These are phyloP conservation scores for Cygnus atratus DNA, from an alignment of 2,113 vertebrate species.

Conservation along the genomic window DNA sequence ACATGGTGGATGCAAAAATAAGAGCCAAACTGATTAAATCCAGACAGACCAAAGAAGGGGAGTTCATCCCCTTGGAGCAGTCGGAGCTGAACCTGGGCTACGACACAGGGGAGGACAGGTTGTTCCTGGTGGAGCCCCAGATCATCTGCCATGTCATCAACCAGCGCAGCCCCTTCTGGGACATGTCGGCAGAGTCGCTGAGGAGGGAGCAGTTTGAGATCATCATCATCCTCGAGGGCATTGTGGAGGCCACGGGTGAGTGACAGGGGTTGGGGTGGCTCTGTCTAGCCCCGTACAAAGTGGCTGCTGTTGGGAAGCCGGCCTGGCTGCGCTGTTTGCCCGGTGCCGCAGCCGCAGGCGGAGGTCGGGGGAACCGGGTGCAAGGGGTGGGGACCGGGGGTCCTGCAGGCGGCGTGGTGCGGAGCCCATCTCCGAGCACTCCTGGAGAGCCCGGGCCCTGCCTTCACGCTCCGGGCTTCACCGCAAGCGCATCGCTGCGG, in stretches of 20 bases:
- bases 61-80: constrained; percentile 87
- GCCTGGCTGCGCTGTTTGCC: neutral
- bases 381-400: no score
- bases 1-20: constrained; percentile 89
- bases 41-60: constrained; percentile 83
- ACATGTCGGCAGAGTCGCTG: constrained; percentile 72
- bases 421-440: no score
- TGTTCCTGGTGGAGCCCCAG: constrained; percentile 86
- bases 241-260: constrained; percentile 85
- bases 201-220: constrained; percentile 81
- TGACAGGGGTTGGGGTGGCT: rapidly evolving
- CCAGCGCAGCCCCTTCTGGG: constrained; percentile 85
- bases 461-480: no score
- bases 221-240: constrained; percentile 86
- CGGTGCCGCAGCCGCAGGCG: no score
- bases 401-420: no score
- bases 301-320: neutral
- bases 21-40: constrained; percentile 86
- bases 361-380: no score
- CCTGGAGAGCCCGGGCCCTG: no score
- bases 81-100: constrained; percentile 87
- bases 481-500: no score
- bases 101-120: constrained; percentile 81
- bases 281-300: no score
- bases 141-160: constrained; percentile 83